Conservation (phyloP, 2,888 invertebrate species). For the Chrysopilus asiliformis region DNA sequence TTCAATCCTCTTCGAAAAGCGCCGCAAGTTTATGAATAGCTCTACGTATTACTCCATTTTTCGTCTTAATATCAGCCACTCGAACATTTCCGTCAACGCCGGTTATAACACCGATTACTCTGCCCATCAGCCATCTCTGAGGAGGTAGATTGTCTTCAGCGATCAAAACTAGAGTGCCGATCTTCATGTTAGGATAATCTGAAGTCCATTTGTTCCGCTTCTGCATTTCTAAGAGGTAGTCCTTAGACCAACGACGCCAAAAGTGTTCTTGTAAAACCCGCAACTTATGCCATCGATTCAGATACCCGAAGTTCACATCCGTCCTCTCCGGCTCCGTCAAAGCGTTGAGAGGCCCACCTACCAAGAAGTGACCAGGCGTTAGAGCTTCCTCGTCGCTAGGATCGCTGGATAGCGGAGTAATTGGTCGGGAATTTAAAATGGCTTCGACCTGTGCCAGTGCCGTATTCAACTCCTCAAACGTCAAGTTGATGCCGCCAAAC, state of each 20-base stretch:
- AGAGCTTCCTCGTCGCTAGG: background rate
- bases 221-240: background rate
- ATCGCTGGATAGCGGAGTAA: background rate
- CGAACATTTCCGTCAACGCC: too few species aligned
- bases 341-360: background rate
- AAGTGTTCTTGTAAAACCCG: background rate
- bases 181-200: too few species aligned
- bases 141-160: too few species aligned
- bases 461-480: background rate
- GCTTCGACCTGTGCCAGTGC: background rate
- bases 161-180: too few species aligned
- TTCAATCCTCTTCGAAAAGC: too few species aligned
- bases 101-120: too few species aligned
- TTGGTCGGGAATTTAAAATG: background rate
- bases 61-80: too few species aligned
- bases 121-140: too few species aligned
- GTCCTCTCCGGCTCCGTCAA: background rate
- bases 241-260: background rate
- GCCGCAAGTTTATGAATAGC: too few species aligned
- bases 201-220: background rate
- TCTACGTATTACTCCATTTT: too few species aligned
- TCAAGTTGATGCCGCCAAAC: background rate
- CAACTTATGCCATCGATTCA: background rate
- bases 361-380: conserved; percentile 1
- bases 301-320: background rate